Evolutionary conservation across 2,888 invertebrate species (phyloP), one percentile per base, ranked within the genome.

Genomic region (Ceriagrion tenellum): DNA sequence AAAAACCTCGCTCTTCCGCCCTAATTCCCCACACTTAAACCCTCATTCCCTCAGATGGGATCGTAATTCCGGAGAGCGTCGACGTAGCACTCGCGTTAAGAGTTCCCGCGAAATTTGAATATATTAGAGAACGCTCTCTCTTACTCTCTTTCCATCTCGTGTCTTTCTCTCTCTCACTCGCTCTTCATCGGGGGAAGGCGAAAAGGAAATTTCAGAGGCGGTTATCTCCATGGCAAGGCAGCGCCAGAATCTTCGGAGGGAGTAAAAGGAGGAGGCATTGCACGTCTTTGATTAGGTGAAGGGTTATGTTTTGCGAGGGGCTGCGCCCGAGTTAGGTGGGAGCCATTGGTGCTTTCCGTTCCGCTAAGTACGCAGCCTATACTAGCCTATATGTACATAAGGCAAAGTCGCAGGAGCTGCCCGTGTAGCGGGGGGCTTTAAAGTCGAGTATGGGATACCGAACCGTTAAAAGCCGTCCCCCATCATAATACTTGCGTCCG

Each of bases 11-110:
- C 89, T 69, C n/a, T 69, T 59, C 93, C 63, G 59, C 93, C 47
- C 63, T 74, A 63, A 93, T 93, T 93, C 74, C 69, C 93, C 69
- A n/a, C n/a, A 74, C 93, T 93, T 69, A 93, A 93, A 63, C 93
- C 69, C 56, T 63, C 35, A 63, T 63, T 63, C 63, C 26, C 59
- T 18, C 35, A 23, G 89, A 26, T n/a, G 55, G 26, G 89, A 55
- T 89, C 55, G 55, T 47, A 55, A 89, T 55, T 89, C 55, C n/a
- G 55, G 35, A 89, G 35, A 88, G n/a, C 89, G 89, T 55, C 89
- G 89, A 55, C 55, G 55, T 55, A n/a, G 89, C 13, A 47, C 26
- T 69, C 47, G 69, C 69, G 47, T 74, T 89, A 55, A 69, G 69
- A 35, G 69, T 69, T 26, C 69, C 89, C 55, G 93, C 47, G 69